Base-by-base conservation (phyloP, 2,888 invertebrate species). In the Hermaeophaga mercurialis region DNA sequence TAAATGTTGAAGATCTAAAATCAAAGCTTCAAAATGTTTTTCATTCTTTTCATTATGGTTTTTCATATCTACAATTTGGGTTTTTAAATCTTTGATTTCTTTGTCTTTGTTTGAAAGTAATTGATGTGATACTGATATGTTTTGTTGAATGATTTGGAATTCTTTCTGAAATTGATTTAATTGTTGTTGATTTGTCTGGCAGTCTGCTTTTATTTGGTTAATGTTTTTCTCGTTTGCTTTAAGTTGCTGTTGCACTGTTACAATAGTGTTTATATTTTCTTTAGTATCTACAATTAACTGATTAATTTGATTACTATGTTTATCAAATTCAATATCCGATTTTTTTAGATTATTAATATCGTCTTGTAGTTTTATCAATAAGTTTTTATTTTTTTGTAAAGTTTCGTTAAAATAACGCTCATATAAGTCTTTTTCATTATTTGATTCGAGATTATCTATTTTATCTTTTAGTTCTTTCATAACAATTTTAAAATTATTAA, bases 41-140 rank as follows among this genome's bases (percentile, higher is more conserved):
- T 50, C 41, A 12, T 31, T 50, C 18, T 22, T 28, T 14, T 6
- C 4, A 22, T 24, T n/a, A 9, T 7, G 15, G n/a, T 36, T 14
- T 24, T 36, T 47, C 4, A 47, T 33, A 3, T 36, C 18, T 7
- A 36, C 14, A 18, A 47, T 26, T 36, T 47, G 22, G n/a, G 22
- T 47, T 15, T 24, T 47, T 22, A 47, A 19, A 19, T 36, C 28
- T 11, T 5, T 8, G 5, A 47, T 36, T 15, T 14, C 24, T 7
- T 7, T 14, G 15, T 24, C 24, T 9, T 14, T 36, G 15, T 36
- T 11, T 14, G 14, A 15, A 11, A 36, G 19, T 11, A 36, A 3
- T 1, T 9, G 24, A 36, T 36, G 24, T 9, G 11, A 34, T 7
- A 8, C 2, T 12, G 14, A n/a, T 17, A 47, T 4, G 15, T 47